Conservation (phyloP, 2,888 invertebrate genomes). For the Dryomyza anilis region DNA sequence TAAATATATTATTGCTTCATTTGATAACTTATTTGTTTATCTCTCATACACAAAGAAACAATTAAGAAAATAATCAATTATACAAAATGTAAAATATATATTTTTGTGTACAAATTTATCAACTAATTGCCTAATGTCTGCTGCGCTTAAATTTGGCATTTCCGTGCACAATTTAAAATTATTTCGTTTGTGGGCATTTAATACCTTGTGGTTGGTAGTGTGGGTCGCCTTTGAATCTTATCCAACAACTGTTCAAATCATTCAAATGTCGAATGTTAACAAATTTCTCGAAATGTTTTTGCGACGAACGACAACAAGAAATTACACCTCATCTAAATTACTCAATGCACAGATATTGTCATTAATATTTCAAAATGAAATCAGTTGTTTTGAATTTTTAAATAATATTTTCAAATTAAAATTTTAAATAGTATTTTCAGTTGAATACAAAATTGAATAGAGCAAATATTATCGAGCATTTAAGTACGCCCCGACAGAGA, state of each 20-base stretch:
- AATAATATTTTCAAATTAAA: no score
- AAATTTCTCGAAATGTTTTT: neutral
- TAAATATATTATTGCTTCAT: no score
- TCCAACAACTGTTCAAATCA: neutral
- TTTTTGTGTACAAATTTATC: no score
- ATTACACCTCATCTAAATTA: neutral
- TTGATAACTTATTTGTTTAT: no score
- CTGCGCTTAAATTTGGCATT: no score
- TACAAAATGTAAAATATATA: no score
- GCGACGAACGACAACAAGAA: neutral
- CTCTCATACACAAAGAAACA: no score
- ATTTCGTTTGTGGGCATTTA: neutral
- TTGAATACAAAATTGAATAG: neutral
- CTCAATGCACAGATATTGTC: neutral
- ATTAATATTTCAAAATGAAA: neutral
- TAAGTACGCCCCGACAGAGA: neutral
- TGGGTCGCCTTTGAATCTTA: no score
- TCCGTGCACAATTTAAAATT: no score
- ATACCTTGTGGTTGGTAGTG: neutral
- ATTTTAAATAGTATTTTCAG: neutral
- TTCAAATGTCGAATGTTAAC: constrained; percentile 6
- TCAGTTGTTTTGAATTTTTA: neutral
- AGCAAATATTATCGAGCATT: neutral
- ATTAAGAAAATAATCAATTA: no score
- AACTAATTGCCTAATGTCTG: no score